phyloP scores from a whole-genome alignment of 1,140 invertebrate species.

The Theocolax elegans region DNA sequence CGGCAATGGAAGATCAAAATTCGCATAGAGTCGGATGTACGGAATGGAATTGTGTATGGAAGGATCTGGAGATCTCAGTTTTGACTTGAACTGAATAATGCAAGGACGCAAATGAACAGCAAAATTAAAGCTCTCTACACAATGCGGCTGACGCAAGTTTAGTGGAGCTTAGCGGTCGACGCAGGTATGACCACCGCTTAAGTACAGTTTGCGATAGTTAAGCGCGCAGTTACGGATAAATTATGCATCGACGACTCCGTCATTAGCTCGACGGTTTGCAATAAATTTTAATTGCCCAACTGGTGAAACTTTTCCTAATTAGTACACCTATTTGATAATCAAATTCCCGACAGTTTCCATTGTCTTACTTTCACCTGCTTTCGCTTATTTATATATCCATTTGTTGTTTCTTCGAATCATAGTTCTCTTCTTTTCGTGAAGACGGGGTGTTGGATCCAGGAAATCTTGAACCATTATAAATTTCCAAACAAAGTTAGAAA shows the following conservation, averaged over 20 bases:
- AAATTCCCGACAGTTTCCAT: too few relatives aligned
- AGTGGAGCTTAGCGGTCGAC: neutral
- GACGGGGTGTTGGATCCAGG: too few relatives aligned
- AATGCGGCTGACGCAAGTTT: constrained; percentile 13
- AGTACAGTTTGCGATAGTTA: constrained; percentile 37
- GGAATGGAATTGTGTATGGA: too few relatives aligned
- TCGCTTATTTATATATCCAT: too few relatives aligned
- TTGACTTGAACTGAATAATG: constrained; percentile 20
- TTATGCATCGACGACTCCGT: constrained; percentile 38
- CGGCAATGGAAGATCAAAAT: too few relatives aligned
- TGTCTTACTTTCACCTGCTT: too few relatives aligned
- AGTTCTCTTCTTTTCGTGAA: too few relatives aligned
- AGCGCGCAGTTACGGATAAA: constrained; percentile 28
- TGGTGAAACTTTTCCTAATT: constrained; percentile 12
- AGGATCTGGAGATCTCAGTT: too few relatives aligned
- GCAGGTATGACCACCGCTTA: constrained; percentile 32
- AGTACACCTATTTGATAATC: neutral
- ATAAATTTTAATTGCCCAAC: constrained; percentile 20
- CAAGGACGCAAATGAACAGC: constrained; percentile 22
- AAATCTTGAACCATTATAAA: too few relatives aligned
- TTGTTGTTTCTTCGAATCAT: too few relatives aligned
- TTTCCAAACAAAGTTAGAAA: too few relatives aligned
- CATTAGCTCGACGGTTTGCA: constrained; percentile 27
- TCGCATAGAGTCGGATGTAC: too few relatives aligned
- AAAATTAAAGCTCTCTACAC: constrained; percentile 23